A percentile compares a stretch with the other conserved stretches of the same genome.
phyloP scores from a whole-genome alignment of 1,140 invertebrate species.

The Drosophila navojoa region DNA sequence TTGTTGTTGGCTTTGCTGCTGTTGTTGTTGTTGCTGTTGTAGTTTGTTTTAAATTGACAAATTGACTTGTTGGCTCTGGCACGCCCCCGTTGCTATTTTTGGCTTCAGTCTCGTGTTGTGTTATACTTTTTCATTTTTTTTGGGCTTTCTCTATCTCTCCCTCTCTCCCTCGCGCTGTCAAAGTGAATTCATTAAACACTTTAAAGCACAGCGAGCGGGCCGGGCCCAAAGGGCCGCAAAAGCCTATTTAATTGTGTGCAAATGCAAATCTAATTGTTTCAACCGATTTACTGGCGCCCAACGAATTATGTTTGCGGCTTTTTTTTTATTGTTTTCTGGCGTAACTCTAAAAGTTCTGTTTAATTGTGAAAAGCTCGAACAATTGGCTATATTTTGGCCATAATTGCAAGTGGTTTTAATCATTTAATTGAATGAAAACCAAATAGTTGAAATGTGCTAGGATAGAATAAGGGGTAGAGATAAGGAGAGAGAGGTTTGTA shows the following conservation, averaged over 20 bases:
- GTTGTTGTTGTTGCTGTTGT: conserved; percentile 21
- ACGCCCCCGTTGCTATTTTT: conserved; percentile 46
- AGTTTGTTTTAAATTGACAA: conserved; percentile 68
- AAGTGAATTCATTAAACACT: conserved; percentile 61
- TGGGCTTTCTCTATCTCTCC: background rate
- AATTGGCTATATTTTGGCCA: background rate
- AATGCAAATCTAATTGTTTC: conserved; percentile 27
- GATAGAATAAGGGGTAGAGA: background rate
- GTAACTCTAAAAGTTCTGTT: background rate
- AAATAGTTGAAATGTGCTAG: background rate
- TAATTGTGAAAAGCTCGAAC: conserved; percentile 24
- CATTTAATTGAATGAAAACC: conserved; percentile 24
- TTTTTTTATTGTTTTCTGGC: background rate
- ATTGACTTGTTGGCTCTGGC: conserved; percentile 57
- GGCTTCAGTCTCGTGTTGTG: conserved; percentile 3
- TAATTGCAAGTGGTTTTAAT: conserved; percentile 5
- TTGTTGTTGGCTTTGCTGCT: background rate
- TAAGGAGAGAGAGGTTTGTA: background rate
- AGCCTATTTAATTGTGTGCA: conserved; percentile 11
- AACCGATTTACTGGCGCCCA: conserved; percentile 5
- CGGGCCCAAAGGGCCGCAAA: background rate
- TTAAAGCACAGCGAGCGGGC: conserved; percentile 23
- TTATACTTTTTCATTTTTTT: conserved; percentile 2
- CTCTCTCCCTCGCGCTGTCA: conserved; percentile 6
- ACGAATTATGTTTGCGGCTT: conserved; percentile 23